Conservation (phyloP, 2,113 vertebrate species). For the Peromyscus californicus region DNA sequence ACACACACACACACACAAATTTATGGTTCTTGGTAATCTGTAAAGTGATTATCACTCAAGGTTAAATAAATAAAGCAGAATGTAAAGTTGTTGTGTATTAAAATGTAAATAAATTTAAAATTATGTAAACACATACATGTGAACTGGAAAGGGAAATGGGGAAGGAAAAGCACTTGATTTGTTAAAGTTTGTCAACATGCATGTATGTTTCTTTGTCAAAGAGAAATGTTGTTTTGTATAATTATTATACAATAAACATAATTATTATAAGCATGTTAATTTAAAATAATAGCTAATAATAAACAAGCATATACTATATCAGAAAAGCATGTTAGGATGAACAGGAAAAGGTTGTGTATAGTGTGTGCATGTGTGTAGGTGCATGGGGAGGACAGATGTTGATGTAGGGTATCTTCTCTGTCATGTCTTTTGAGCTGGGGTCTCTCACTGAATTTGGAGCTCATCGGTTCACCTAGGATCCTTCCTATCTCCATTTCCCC, state of each 20-base stretch:
- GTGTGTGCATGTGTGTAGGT: background rate
- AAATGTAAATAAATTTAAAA: slow-evolving; percentile 37
- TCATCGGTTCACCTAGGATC: background rate
- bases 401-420: background rate
- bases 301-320: background rate
- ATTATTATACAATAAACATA: background rate
- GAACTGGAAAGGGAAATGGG: background rate
- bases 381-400: background rate
- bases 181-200: background rate
- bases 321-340: slow-evolving; percentile 29
- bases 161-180: slow-evolving; percentile 43
- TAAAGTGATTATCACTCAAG: slow-evolving; percentile 21
- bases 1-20: background rate
- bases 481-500: too few relatives aligned
- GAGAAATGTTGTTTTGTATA: background rate
- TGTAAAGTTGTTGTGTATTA: slow-evolving; percentile 26
- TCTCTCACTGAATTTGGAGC: background rate
- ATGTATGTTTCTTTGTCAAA: background rate
- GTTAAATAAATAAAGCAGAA: background rate
- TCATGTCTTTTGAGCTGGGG: background rate
- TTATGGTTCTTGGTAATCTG: background rate
- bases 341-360: background rate
- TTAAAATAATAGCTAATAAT: background rate
- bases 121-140: background rate
- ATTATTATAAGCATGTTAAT: background rate